Evolutionary conservation across 2,888 invertebrate species (phyloP).

Genomic region (Anaspis maculata): DNA sequence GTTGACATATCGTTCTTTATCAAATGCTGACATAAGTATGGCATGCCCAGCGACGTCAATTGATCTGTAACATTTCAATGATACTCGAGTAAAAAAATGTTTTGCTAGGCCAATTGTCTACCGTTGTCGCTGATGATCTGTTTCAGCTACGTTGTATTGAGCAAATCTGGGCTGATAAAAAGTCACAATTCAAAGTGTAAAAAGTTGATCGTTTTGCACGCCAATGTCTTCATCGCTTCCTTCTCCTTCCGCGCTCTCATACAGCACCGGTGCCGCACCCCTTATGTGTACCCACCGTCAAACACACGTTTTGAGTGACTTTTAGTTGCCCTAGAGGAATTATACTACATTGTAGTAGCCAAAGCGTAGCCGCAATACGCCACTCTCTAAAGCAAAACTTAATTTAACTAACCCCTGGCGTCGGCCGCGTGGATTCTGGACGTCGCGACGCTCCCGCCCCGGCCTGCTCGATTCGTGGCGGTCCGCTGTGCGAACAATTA

Average conservation of each 20-base stretch:
- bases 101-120: too few relatives aligned
- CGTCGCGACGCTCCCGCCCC: background rate
- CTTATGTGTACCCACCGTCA: constrained; percentile 18
- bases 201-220: too few relatives aligned
- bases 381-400: constrained; percentile 36
- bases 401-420: constrained; percentile 36
- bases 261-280: too few relatives aligned
- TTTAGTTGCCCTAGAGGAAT: constrained; percentile 34
- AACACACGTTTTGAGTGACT: constrained; percentile 32
- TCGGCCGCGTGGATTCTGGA: constrained; percentile 9
- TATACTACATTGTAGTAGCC: constrained; percentile 28
- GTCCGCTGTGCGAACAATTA: constrained; percentile 34
- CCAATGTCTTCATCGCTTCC: too few relatives aligned
- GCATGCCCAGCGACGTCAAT: too few relatives aligned
- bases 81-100: too few relatives aligned
- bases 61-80: too few relatives aligned
- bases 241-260: too few relatives aligned
- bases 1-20: too few relatives aligned
- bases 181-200: background rate
- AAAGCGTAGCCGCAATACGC: constrained; percentile 27
- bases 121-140: too few relatives aligned
- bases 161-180: background rate
- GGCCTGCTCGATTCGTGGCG: constrained; percentile 7
- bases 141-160: too few relatives aligned
- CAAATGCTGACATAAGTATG: too few relatives aligned